Base-by-base conservation (phyloP, 2,113 vertebrate species). In the Lepus europaeus region DNA sequence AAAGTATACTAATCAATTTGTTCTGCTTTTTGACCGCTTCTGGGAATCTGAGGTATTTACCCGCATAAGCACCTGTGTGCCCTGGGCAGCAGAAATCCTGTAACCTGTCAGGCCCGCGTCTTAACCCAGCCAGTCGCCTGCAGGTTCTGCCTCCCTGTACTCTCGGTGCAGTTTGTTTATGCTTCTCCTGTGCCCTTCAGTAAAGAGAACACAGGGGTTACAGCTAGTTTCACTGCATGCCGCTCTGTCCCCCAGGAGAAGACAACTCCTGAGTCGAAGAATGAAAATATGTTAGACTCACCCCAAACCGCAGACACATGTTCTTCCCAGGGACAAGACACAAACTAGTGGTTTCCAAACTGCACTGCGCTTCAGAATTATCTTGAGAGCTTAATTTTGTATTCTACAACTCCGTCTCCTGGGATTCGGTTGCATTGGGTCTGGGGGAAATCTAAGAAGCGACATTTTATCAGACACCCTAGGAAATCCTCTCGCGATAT, bases 381-480 rank as follows among this genome's bases (percentile, higher is more conserved):
- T 45, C 64, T 73, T 16, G n/a, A 76, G 64, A 80, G 17, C n/a
- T 64, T 92, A n/a, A 74, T 39, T 84, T 59, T 84, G 19, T 95
- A 45, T 82, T 90, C n/a, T 51, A 92, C 9, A 91, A 16, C 25
- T 79, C 76, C 3, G 7, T 19, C 49, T 66, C 29, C 53, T 66
- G 45, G 68, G 29, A 61, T 59, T 53, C 36, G 61, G 1, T 89
- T 86, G 87, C 31, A 51, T 70, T 84, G 64, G 49, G 16, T 76
- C 72, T 92, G 77, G 61, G 63, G 56, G 68, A 90, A 70, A 22
- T n/a, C 66, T 49, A 66, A n/a, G 39, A 89, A 76, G 87, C 91
- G 70, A 39, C 39, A 89, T 95, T 73, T 89, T 73, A 33, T 86
- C 86, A 78, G 69, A 23, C 53, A 80, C 9, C 20, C 13, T 66